Evolutionary conservation across 1,140 invertebrate genomes (phyloP).

Genomic region (Fopius arisanus): DNA sequence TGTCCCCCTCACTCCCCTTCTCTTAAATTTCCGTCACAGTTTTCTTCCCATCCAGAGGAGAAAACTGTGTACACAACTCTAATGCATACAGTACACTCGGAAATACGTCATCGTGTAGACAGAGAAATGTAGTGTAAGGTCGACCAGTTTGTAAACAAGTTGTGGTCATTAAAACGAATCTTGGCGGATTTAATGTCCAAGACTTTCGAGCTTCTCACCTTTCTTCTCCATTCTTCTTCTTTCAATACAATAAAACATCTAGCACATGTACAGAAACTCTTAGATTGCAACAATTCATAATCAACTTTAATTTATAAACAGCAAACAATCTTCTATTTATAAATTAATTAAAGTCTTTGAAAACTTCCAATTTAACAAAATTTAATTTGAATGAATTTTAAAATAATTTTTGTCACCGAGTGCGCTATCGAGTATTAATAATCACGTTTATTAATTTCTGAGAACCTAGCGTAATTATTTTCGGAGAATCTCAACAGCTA

Average conservation of each 20-base stretch:
- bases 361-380: too few species aligned
- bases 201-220: slow-evolving; percentile 4
- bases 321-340: too few species aligned
- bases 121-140: neutral
- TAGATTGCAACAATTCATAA: too few species aligned
- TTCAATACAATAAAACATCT: neutral
- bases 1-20: neutral
- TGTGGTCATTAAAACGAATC: slow-evolving; percentile 64
- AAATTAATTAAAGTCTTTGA: too few species aligned
- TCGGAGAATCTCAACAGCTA: neutral
- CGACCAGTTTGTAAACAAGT: slow-evolving; percentile 63
- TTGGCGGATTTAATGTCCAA: slow-evolving; percentile 60
- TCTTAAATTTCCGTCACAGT: neutral
- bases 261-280: too few species aligned
- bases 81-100: slow-evolving; percentile 3
- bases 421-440: too few species aligned
- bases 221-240: neutral
- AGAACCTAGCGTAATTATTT: too few species aligned
- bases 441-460: neutral
- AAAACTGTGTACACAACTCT: neutral
- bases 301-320: too few species aligned
- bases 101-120: neutral
- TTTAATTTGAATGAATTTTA: too few species aligned
- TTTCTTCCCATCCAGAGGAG: neutral
- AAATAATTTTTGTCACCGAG: too few species aligned